Conservation (phyloP, 2,797 vertebrate species). For the Sebastes nivosus region DNA sequence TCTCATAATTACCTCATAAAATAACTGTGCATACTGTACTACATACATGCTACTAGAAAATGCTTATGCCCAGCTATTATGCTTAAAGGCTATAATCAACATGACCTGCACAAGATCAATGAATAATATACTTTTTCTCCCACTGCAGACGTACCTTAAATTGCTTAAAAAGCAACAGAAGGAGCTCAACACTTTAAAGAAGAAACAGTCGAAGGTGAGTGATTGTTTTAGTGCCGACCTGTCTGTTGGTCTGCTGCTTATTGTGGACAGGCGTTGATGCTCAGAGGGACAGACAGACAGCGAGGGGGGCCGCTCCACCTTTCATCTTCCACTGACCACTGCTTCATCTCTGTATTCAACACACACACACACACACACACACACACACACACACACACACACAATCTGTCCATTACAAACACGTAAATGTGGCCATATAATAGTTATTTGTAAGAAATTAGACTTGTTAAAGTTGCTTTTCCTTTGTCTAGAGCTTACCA, state of each 20-base stretch:
- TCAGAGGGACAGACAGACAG: conserved; percentile 4
- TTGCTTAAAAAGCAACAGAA: conserved; percentile 98
- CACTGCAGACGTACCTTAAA: conserved; percentile 91
- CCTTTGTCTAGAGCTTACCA: conserved; percentile 36
- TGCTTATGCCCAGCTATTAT: neutral
- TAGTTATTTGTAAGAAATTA: conserved; percentile 44
- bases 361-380: neutral
- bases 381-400: neutral
- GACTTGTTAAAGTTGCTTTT: conserved; percentile 66
- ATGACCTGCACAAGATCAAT: neutral
- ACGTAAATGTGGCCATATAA: neutral
- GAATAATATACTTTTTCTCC: neutral
- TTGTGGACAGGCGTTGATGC: conserved; percentile 34
- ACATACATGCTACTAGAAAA: neutral
- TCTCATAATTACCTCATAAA: neutral
- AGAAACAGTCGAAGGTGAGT: conserved; percentile 95
- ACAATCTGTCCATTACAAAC: conserved; percentile 1
- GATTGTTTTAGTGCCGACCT: neutral
- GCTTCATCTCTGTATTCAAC: conserved; percentile 3
- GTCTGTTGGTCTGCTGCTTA: conserved; percentile 15
- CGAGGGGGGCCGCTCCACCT: neutral
- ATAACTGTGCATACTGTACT: neutral
- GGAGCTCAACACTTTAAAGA: conserved; percentile 93
- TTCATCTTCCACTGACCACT: conserved; percentile 53
- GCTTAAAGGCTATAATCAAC: neutral